These are phyloP conservation scores for Myotis brandtii DNA, from an alignment of 2,113 vertebrate genomes.

Conservation along the genomic window DNA sequence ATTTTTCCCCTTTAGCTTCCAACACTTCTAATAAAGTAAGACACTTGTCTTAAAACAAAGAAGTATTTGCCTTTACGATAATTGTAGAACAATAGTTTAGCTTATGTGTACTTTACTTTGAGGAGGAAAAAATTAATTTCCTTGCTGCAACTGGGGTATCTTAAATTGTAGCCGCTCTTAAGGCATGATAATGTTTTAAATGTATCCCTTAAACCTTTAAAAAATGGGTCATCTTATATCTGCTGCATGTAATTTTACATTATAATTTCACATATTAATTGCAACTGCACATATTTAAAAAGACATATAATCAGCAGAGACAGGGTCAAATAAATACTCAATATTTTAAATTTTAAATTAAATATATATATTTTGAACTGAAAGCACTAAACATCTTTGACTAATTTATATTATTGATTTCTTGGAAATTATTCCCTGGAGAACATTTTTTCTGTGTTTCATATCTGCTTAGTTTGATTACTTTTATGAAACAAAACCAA, in stretches of 20 bases:
- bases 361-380: neutral
- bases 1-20: neutral
- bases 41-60: slow-evolving; percentile 5
- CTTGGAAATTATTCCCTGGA: slow-evolving; percentile 3
- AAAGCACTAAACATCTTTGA: neutral
- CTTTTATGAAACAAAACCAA: slow-evolving; percentile 40
- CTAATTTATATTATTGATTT: slow-evolving; percentile 48
- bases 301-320: neutral
- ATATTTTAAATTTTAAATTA: slow-evolving; percentile 18
- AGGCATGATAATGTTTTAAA: slow-evolving; percentile 4
- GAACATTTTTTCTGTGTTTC: slow-evolving; percentile 46
- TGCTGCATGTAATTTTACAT: neutral
- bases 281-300: neutral
- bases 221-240: neutral
- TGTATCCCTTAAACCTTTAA: neutral
- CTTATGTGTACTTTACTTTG: neutral
- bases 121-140: slow-evolving; percentile 57
- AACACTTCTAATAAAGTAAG: slow-evolving; percentile 20
- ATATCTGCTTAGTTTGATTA: slow-evolving; percentile 38
- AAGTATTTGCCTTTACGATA: neutral
- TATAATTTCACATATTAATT: slow-evolving; percentile 25
- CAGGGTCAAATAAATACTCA: neutral
- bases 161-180: slow-evolving; percentile 43
- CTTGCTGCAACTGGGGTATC: neutral
- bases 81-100: slow-evolving; percentile 26